Percentiles rank a stretch among this genome's conserved stretches.
phyloP scores from a whole-genome alignment of 2,797 vertebrate genomes.

The Apogon hyalosoma region DNA sequence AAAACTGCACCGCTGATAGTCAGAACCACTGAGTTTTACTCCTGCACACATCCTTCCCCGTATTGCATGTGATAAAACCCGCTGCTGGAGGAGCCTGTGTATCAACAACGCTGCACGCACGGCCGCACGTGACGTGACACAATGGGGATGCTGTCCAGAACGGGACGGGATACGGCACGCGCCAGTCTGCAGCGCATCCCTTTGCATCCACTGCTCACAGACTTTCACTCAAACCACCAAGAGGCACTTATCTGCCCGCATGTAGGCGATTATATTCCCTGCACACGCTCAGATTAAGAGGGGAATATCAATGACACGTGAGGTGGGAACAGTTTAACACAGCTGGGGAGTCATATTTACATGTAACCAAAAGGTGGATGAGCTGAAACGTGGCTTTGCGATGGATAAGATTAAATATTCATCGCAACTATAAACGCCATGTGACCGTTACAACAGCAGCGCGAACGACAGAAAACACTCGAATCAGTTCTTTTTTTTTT shows the following conservation, averaged over 20 bases:
- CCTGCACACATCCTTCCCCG: no score
- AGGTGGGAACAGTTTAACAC: neutral
- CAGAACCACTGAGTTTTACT: no score
- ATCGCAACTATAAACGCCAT: no score
- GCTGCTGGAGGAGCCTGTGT: no score
- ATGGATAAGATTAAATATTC: no score
- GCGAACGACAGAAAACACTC: no score
- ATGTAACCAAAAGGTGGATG: no score
- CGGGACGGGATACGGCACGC: conserved; percentile 40
- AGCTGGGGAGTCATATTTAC: no score
- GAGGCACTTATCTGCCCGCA: neutral
- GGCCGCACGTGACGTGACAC: conserved; percentile 55
- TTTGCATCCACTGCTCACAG: neutral
- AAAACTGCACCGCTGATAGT: neutral
- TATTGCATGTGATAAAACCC: no score
- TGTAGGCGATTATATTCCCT: neutral
- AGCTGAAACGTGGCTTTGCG: no score
- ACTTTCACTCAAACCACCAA: conserved; percentile 30
- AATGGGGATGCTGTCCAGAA: neutral
- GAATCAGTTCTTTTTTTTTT: no score
- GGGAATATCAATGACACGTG: conserved; percentile 5
- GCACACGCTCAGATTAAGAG: neutral
- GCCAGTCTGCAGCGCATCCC: conserved; percentile 21
- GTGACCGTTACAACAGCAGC: no score
- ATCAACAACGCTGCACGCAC: conserved; percentile 40